Evolutionary conservation across 64 coral and sea anemone genomes (phyloP).

Genomic region (Actinia tenebrosa): DNA sequence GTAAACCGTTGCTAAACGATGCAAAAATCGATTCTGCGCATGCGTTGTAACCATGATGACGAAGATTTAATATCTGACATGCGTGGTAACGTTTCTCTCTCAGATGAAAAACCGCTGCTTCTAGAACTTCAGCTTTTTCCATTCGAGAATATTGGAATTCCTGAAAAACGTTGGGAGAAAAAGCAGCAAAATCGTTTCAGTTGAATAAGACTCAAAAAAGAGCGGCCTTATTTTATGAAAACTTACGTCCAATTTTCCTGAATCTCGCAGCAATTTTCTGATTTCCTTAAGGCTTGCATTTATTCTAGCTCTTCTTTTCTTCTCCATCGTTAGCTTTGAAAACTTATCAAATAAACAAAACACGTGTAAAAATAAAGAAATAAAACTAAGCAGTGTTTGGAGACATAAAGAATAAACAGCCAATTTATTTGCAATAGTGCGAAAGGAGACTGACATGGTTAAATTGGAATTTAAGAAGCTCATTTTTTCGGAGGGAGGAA

Average conservation of each 20-base stretch:
- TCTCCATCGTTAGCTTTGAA: background rate
- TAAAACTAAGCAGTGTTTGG: background rate
- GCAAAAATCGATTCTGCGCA: background rate
- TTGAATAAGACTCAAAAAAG: no score
- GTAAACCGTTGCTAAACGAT: background rate
- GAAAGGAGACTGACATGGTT: no score
- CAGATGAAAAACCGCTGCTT: background rate
- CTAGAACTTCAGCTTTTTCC: background rate
- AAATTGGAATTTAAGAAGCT: no score
- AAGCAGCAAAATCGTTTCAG: no score
- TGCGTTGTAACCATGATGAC: background rate
- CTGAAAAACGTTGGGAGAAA: background rate
- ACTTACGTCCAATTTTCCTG: background rate
- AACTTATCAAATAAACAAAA: background rate
- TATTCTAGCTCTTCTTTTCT: background rate
- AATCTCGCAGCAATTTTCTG: background rate
- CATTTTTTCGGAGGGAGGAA: no score
- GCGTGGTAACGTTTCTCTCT: background rate
- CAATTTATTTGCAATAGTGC: no score
- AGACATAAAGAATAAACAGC: background rate
- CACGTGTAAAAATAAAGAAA: background rate
- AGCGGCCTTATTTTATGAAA: background rate
- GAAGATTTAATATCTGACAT: background rate
- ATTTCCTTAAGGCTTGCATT: background rate
- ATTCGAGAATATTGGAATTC: background rate